Evolutionary conservation across 2,113 vertebrate genomes (phyloP).

Genomic region (Clupea harengus): DNA sequence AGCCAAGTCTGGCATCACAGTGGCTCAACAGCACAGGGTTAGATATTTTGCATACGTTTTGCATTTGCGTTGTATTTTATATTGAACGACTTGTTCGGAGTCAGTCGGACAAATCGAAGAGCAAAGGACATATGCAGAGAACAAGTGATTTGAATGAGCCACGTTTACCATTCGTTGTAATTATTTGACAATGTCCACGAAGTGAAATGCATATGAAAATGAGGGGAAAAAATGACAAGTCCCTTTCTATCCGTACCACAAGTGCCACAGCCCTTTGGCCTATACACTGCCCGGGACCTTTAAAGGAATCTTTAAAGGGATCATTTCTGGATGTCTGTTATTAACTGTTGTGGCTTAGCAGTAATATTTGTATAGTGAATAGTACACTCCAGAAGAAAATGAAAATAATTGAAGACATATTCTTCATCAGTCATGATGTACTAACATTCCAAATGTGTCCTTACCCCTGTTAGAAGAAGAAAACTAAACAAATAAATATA

Average conservation of each 20-base stretch:
- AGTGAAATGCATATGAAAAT: not conserved
- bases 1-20: not conserved
- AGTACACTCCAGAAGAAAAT: not conserved
- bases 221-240: not conserved
- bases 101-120: not conserved
- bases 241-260: not conserved
- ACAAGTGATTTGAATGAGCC: not conserved
- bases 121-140: not conserved
- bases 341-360: not conserved
- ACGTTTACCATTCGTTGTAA: not conserved
- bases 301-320: not conserved
- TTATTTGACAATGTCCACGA: not conserved
- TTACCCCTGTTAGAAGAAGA: not conserved
- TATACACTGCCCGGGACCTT: not conserved
- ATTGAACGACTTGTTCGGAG: not conserved
- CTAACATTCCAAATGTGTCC: not conserved
- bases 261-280: not conserved
- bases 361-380: not conserved
- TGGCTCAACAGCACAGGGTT: not conserved
- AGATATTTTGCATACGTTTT: constrained; percentile 2
- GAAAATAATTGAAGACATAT: not conserved
- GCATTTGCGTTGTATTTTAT: not conserved
- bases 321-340: not conserved
- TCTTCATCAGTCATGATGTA: not conserved
- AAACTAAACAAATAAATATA: not conserved